phyloP scores from a whole-genome alignment of 1,140 invertebrate genomes.

The Brachionus plicatilis region DNA sequence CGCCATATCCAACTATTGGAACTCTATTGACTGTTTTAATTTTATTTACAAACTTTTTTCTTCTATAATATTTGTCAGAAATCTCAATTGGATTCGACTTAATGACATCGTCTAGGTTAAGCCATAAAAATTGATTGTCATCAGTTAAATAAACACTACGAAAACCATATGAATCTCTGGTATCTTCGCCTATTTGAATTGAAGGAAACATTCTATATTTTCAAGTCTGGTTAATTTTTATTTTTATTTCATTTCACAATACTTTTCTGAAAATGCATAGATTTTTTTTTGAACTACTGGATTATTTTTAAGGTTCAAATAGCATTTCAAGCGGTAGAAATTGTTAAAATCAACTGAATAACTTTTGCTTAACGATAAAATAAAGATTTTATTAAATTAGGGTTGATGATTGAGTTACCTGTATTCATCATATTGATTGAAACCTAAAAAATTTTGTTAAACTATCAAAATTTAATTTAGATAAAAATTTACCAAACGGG shows the following conservation, averaged over 20 bases:
- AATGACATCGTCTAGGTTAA: neutral
- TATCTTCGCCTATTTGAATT: constrained; percentile 1
- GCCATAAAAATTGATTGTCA: constrained; percentile 20
- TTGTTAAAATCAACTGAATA: neutral
- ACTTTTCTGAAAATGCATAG: constrained; percentile 12
- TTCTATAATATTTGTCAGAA: neutral
- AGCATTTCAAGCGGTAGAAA: neutral
- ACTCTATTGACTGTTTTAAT: neutral
- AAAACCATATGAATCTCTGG: neutral
- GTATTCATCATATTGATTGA: neutral
- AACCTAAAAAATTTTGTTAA: neutral
- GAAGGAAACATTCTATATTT: neutral
- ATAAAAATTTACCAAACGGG: neutral
- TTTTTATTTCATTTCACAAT: too few relatives aligned
- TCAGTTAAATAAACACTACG: constrained; percentile 14
- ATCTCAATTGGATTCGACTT: neutral
- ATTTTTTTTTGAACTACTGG: neutral
- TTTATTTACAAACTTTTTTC: neutral
- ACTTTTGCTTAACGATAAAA: neutral
- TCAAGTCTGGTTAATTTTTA: too few relatives aligned
- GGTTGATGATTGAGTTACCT: neutral
- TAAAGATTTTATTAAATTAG: neutral
- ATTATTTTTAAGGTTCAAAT: neutral
- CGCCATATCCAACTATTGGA: neutral
- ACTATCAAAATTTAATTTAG: neutral